These are phyloP conservation scores for Adelges cooleyi DNA, from an alignment of 1,140 invertebrate genomes.

Conservation along the genomic window DNA sequence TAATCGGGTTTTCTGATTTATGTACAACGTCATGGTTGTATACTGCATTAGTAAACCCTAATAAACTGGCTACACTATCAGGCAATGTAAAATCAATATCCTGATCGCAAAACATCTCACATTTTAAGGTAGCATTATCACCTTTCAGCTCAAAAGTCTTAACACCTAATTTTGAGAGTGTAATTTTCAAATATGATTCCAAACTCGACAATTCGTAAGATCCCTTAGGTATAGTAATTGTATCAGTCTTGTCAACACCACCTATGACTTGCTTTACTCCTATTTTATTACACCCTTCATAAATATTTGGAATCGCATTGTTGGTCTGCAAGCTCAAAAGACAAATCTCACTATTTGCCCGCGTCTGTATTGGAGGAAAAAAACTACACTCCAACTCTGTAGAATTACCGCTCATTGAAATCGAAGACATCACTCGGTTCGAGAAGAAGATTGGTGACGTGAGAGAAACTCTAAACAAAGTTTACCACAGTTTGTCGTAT, in stretches of 20 bases:
- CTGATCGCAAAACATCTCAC: not conserved
- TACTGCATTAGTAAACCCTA: not conserved
- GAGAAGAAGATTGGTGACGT: too few species aligned
- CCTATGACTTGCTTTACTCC: not conserved
- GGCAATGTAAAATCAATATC: not conserved
- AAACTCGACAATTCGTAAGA: constrained; percentile 11
- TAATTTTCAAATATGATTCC: not conserved
- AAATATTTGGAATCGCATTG: constrained; percentile 23
- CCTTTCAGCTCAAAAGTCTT: not conserved
- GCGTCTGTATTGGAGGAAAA: constrained; percentile 2
- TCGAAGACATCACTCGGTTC: too few species aligned
- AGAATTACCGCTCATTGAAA: not conserved
- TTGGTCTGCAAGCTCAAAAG: not conserved
- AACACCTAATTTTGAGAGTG: not conserved
- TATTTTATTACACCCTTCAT: constrained; percentile 2
- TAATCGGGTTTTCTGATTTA: not conserved
- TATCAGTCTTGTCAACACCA: not conserved
- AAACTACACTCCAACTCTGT: not conserved
- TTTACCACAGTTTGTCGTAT: constrained; percentile 31
- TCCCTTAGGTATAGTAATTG: constrained; percentile 13
- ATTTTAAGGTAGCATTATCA: not conserved
- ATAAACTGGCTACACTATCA: not conserved
- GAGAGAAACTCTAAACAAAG: too few species aligned
- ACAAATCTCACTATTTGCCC: not conserved
- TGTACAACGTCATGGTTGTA: not conserved